These are phyloP conservation scores for Trididemnum nubilum DNA, from an alignment of 23 tunicate genomes.

Conservation along the genomic window DNA sequence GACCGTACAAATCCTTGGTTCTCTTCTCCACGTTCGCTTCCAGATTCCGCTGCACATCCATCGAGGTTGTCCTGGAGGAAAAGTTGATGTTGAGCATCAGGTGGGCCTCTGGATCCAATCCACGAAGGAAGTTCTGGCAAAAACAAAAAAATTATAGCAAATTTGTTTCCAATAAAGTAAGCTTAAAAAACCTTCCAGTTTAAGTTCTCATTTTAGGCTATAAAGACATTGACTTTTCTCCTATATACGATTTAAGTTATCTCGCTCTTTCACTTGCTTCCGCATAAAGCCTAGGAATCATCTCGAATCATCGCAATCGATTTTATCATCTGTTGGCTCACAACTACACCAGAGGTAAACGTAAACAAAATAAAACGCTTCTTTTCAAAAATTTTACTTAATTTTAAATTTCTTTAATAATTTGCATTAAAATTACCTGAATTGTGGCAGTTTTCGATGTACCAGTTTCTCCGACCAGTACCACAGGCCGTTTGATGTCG, in stretches of 20 bases:
- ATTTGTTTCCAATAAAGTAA: not conserved
- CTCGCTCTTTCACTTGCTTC: too few species aligned
- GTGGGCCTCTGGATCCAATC: constrained; percentile 78
- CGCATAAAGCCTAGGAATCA: too few species aligned
- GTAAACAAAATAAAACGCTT: not conserved
- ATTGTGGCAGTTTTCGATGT: constrained; percentile 99
- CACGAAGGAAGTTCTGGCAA: constrained; percentile 57
- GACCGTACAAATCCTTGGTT: constrained; percentile 97
- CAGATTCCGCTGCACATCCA: constrained; percentile 98
- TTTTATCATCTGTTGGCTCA: too few species aligned
- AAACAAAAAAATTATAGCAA: not conserved
- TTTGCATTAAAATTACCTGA: constrained; percentile 48
- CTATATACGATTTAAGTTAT: too few species aligned
- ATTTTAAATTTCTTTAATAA: too few species aligned
- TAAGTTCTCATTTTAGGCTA: not conserved
- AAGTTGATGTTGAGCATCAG: constrained; percentile 97
- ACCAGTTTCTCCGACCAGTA: constrained; percentile 99
- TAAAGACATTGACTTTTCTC: too few species aligned
- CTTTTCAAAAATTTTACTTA: not conserved
- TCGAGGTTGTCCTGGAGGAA: constrained; percentile 98
- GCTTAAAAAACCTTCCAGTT: not conserved
- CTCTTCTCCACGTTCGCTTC: constrained; percentile 99
- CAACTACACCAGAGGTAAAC: not conserved
- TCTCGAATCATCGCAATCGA: too few species aligned
- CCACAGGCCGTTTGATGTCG: constrained; percentile 83